Evolutionary conservation across 2,797 vertebrate genomes (phyloP), one percentile per base, ranked within the genome.

Genomic region (Eospalax fontanierii): DNA sequence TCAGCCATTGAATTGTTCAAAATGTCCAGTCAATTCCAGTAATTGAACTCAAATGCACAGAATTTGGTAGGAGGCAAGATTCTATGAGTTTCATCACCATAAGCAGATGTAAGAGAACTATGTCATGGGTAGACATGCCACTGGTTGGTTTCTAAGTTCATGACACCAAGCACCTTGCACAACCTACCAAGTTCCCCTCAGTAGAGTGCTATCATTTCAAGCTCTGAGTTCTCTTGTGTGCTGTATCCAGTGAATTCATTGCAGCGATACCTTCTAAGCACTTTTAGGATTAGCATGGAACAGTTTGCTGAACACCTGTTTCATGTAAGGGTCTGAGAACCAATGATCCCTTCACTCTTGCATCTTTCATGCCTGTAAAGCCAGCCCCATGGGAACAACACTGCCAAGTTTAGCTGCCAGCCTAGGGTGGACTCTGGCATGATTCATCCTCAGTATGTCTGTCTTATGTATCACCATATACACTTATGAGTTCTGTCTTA

Each of bases 11-110:
- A 82, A 21, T 35, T 43, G 54, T 83, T 85, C 57, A 84, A 90
- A 93, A 89, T 71, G 40, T 33, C n/a, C 68, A 8, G 19, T 63
- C 68, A 78, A 14, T 30, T 61, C 15, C 33, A 63, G 57, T 5
- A 33, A 93, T 86, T 59, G 80, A 91, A 80, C 74, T 26, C 40
- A 92, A 50, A 91, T 9, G 33, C 43, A 78, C 35, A 87, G 85
- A 84, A 85, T 57, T 79, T 43, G 30, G 19, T 1, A 46, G 4
- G 46, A 75, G 66, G 30, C n/a, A 76, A 30, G 22, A 54, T 40
- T 35, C 30, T 1, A 35, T 1, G 38, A 73, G 19, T 50, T 43
- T 65, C 40, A 2, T 33, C 4, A 26, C 30, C 30, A 24, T 50
- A 59, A 40, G 74, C 38, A 93, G 66, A 30, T 28, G 2, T 40